phyloP scores from a whole-genome alignment of 2,888 invertebrate genomes.

The Phytoseiulus persimilis region DNA sequence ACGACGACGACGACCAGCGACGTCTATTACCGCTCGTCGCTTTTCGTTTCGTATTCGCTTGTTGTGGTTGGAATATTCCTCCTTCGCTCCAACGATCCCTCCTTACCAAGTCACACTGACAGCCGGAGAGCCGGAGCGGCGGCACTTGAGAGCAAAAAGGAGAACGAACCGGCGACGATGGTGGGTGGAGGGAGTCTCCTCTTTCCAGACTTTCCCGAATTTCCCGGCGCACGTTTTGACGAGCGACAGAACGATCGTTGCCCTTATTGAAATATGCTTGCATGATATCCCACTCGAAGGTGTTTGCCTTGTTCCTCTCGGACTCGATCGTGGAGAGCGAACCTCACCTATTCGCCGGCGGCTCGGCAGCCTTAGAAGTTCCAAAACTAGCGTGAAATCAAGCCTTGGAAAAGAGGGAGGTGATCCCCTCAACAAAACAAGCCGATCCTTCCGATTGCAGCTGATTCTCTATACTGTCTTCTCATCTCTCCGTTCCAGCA shows the following conservation, averaged over 20 bases:
- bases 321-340: background rate
- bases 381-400: too few relatives aligned
- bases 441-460: too few relatives aligned
- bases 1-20: background rate
- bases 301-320: background rate
- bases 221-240: background rate
- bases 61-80: background rate
- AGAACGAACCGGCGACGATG: background rate
- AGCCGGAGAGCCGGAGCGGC: background rate
- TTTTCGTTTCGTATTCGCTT: background rate
- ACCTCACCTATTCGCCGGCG: too few relatives aligned
- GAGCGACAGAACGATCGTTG: background rate
- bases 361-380: too few relatives aligned
- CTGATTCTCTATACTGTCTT: too few relatives aligned
- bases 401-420: too few relatives aligned
- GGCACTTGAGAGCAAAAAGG: background rate
- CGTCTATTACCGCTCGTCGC: conserved; percentile 5
- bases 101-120: background rate
- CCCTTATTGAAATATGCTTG: background rate
- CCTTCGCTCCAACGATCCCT: background rate
- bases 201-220: background rate
- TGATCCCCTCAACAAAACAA: too few relatives aligned
- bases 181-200: background rate
- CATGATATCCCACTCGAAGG: background rate
- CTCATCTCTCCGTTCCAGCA: too few relatives aligned